Evolutionary conservation across 2,113 vertebrate species (phyloP), one percentile per base, ranked within the genome.

Genomic region (Petaurus breviceps): DNA sequence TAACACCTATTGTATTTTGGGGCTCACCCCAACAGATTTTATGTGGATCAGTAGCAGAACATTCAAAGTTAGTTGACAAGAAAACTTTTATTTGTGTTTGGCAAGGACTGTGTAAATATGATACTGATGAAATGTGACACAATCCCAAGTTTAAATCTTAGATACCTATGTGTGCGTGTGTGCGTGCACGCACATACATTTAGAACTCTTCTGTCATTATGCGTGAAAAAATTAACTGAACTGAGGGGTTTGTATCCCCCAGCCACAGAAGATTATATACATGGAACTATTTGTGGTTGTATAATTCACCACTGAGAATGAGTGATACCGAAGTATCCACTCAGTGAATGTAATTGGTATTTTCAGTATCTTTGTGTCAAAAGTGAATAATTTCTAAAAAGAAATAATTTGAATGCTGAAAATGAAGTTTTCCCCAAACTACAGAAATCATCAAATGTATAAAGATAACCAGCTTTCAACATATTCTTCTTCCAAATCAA

Each of bases 61-160:
- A 98, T 98, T 96, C 97, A 98, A 98, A 98, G 97, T 84, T 93
- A 98, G 93, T 97, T 90, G 98, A 98, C 95, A 97, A 98, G 98
- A 98, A 98, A 98, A 98, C 98, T 98, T 98, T 98, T 97, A 97
- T 96, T 98, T 95, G 96, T 95, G 68, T 97, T 98, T 96, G 96
- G 95, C 97, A 97, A 97, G 97, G 97, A 96, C 97, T 94, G 95
- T 95, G 98, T 97, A 98, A 98, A 98, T 97, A 97, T 43, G 93
- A 96, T 96, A 95, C 97, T 98, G 98, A 98, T 98, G 97, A 98
- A 97, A 97, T 98, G 98, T 97, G 97, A 98, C 95, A 95, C 97
- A 98, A 98, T 98, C 97, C 98, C 97, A 92, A 91, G 97, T 97
- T 97, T 94, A 96, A 98, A 98, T 96, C 96, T 93, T 95, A 54